Conservation (phyloP, 2,113 vertebrate genomes). For the Hyaena hyaena region DNA sequence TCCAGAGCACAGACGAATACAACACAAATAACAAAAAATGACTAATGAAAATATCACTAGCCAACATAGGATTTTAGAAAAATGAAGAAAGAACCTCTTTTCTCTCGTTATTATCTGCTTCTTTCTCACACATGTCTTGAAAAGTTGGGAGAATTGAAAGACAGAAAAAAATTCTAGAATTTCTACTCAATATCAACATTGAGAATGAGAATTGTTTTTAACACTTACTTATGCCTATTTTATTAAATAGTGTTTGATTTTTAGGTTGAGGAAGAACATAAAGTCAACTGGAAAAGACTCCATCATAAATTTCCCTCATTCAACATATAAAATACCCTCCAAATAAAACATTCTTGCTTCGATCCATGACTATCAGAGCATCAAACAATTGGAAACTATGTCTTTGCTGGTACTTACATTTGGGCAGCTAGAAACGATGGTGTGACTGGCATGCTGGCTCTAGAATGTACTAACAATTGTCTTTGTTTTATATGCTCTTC, state of each 20-base stretch:
- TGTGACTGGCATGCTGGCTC: slow-evolving; percentile 68
- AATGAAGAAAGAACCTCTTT: background rate
- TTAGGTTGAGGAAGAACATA: background rate
- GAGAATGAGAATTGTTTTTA: background rate
- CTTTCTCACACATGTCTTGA: background rate
- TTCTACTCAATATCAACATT: background rate
- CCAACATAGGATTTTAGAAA: background rate
- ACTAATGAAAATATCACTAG: background rate
- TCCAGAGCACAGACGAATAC: background rate
- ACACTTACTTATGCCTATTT: background rate
- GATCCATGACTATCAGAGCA: background rate
- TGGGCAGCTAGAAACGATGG: slow-evolving; percentile 59
- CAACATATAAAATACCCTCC: background rate
- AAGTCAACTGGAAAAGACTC: slow-evolving; percentile 19
- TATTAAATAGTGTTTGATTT: background rate
- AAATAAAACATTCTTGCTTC: slow-evolving; percentile 5
- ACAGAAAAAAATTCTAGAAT: slow-evolving; percentile 21
- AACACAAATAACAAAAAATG: slow-evolving; percentile 8
- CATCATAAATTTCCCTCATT: slow-evolving; percentile 28
- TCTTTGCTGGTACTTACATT: slow-evolving; percentile 74
- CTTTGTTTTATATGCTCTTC: slow-evolving; percentile 65
- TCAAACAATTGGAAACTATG: slow-evolving; percentile 34
- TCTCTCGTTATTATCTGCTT: background rate
- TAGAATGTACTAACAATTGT: slow-evolving; percentile 48
- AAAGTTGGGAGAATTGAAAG: background rate